Percentiles rank a stretch among this genome's conserved stretches.
These are phyloP conservation scores for Labeo catla DNA, from an alignment of 2,113 vertebrate genomes.

Conservation along the genomic window DNA sequence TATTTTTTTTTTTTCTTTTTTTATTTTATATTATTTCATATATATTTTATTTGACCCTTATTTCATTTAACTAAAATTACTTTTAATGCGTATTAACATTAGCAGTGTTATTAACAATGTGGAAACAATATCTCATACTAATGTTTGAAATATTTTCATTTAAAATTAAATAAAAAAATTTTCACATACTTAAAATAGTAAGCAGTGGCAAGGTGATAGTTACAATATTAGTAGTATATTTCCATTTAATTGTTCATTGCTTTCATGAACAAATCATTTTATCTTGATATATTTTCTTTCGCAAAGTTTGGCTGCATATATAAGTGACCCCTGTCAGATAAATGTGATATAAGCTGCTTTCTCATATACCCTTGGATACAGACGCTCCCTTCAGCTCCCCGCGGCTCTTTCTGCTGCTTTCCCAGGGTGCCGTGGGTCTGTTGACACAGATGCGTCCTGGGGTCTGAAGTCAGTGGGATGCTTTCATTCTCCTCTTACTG, in stretches of 20 bases:
- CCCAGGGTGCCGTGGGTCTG: constrained; percentile 38
- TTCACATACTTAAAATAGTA: background rate
- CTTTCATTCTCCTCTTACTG: constrained; percentile 53
- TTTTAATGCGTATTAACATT: too few species aligned
- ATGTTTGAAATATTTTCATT: background rate
- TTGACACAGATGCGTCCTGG: constrained; percentile 59
- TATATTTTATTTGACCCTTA: too few species aligned
- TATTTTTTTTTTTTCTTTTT: too few species aligned
- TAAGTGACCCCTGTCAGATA: background rate
- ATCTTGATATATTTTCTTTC: background rate
- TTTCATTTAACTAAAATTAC: too few species aligned
- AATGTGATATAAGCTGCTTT: constrained; percentile 16
- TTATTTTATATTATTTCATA: too few species aligned
- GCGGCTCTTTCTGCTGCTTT: constrained; percentile 7
- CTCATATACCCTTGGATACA: constrained; percentile 5
- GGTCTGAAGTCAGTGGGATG: constrained; percentile 51
- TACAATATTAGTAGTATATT: background rate
- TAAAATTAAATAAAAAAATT: too few species aligned
- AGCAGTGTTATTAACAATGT: too few species aligned
- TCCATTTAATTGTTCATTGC: background rate
- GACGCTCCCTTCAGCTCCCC: background rate
- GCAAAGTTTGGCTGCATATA: background rate
- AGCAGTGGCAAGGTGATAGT: background rate
- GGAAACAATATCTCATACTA: background rate
- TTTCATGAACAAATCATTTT: background rate